Evolutionary conservation across 2,797 vertebrate species (phyloP), one percentile per base, ranked within the genome.

Genomic region (Bufotes viridis): DNA sequence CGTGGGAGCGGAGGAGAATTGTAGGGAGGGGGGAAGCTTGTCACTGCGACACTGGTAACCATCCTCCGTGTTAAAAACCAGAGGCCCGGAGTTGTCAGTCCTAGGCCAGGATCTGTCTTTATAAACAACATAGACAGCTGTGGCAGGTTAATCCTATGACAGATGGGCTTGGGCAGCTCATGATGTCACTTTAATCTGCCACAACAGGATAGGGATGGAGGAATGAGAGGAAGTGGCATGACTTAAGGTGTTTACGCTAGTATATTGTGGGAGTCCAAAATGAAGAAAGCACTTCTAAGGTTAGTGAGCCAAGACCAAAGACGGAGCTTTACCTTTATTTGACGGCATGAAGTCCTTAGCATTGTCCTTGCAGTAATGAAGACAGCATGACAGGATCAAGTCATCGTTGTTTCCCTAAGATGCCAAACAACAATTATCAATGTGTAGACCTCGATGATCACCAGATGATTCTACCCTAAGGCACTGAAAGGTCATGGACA

Each of bases 361-460:
- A 91, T 98, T 98, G 95, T 99, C 98, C 92, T 98, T 97, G 95
- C 98, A 99, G 92, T 99, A 99, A 93, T 99, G 97, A 85, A 99
- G 97, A 92, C 98, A 99, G 92, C 98, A 99, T 79, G 98, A 99
- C 84, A 99, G 95, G 92, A 99, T 99, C 90, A 99, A 93, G 91
- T 99, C 98, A 7, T 99, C 98, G 0, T 99, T 99, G 94, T 97
- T 99, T n/a, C 98, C 98, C 98, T 99, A 93, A 81, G 7, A 81
- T 15, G 67, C 11, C n/a, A 61, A 80, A 61, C 10, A 42, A 20
- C 17, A 75, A 20, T 22, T 22, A 22, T 76, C 74, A 76, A 76
- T 42, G 13, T 42, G 15, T 14, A 18, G 67, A 49, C 7, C 75
- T n/a, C 51, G 22, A 24, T 9, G 42, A 78, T 55, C 75, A 24